phyloP scores from a whole-genome alignment of 2,113 vertebrate species.

The Orcinus orca region DNA sequence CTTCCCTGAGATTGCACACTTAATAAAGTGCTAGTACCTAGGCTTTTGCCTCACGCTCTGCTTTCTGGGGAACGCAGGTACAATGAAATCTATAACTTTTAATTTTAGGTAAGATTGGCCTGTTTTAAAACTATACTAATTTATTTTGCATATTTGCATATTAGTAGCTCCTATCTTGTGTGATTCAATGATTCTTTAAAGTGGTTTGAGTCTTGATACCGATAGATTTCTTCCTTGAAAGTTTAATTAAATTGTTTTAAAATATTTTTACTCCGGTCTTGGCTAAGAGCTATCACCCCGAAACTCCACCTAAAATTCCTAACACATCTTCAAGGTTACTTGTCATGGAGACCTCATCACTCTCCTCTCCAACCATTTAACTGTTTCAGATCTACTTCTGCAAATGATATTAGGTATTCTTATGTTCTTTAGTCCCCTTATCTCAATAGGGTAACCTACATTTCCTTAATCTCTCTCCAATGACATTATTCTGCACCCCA shows the following conservation, averaged over 20 bases:
- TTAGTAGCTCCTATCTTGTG: neutral
- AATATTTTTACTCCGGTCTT: neutral
- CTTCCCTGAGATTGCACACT: too few relatives aligned
- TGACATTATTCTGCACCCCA: neutral
- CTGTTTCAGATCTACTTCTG: neutral
- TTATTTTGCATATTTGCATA: neutral
- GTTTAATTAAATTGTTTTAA: neutral
- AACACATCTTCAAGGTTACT: neutral
- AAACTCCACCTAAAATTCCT: neutral
- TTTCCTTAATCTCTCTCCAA: neutral
- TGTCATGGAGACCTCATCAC: neutral
- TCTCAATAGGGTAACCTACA: neutral
- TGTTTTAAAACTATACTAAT: neutral
- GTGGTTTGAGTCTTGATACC: neutral
- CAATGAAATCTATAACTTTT: neutral
- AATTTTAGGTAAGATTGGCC: neutral
- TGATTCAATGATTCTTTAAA: neutral
- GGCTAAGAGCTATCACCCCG: neutral
- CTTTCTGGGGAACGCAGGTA: neutral
- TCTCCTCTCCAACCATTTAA: neutral
- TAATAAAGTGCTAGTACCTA: neutral
- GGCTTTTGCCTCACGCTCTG: neutral
- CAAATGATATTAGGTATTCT: neutral
- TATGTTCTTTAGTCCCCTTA: neutral
- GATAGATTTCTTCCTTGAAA: neutral